Conservation (phyloP, 2,888 invertebrate genomes). For the Chrysina gloriosa region DNA sequence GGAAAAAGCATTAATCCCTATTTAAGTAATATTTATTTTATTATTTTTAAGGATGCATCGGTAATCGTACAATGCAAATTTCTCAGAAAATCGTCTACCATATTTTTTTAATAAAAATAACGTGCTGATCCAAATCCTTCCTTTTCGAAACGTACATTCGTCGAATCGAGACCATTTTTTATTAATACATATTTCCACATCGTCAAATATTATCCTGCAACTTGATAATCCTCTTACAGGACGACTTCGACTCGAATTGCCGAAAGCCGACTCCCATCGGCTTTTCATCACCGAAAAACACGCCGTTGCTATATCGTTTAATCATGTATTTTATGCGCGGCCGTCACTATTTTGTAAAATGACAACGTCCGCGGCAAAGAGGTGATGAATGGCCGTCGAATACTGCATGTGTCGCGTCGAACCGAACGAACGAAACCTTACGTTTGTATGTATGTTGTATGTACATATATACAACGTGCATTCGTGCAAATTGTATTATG, state of each 20-base stretch:
- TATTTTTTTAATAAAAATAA: too few species aligned
- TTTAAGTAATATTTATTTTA: too few species aligned
- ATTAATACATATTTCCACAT: too few species aligned
- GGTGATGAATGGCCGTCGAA: slow-evolving; percentile 40
- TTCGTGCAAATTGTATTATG: slow-evolving; percentile 38
- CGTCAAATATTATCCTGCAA: too few species aligned
- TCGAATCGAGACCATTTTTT: too few species aligned
- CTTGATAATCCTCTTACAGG: not conserved
- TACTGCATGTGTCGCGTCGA: too few species aligned
- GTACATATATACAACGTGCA: not conserved
- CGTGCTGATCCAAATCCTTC: too few species aligned
- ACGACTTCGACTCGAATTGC: not conserved
- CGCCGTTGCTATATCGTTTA: slow-evolving; percentile 34
- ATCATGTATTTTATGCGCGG: slow-evolving; percentile 35
- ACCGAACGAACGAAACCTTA: not conserved
- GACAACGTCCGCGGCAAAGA: slow-evolving; percentile 41
- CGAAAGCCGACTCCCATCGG: not conserved
- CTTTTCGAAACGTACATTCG: too few species aligned
- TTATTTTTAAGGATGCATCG: too few species aligned
- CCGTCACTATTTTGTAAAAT: slow-evolving; percentile 44
- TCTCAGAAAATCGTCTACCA: too few species aligned
- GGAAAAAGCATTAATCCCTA: too few species aligned
- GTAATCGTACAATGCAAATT: too few species aligned
- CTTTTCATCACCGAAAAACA: not conserved
- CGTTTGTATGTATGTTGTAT: not conserved